Base-by-base conservation (phyloP, 2,797 vertebrate species). In the Balearica regulorum region DNA sequence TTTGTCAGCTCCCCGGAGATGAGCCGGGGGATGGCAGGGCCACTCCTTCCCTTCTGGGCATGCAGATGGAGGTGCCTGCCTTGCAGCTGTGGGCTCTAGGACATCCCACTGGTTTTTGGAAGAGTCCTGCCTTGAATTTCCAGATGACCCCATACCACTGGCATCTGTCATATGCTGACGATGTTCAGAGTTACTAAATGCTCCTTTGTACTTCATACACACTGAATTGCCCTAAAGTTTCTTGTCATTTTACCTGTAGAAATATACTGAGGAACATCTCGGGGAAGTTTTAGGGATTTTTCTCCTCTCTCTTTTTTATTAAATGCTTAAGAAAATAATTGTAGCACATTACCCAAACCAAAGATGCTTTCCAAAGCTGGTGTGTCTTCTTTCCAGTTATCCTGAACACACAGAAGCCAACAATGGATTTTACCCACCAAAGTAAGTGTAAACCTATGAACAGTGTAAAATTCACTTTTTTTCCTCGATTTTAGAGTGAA, bases 351-450 rank as follows among this genome's bases (percentile, higher is more conserved):
- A 39, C 16, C 24, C 71, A 92, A 41, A 58, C 16, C 65, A 41
- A 10, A 80, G 22, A 13, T n/a, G 21, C n/a, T 87, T 54, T 39
- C 82, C 91, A 19, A 93, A 37, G n/a, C 0, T 58, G 16, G 0
- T 57, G 10, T 83, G 49, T 95, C 58, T 93, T 66, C 76, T 92
- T 96, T 94, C 49, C 93, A 97, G 96, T 16, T 79, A 54, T 33
- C 10, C 65, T 29, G 85, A 88, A 46, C 55, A 21, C 76, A 13
- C 70, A 41, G 95, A 88, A 75, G 15, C 43, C 70, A 78, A 10
- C 18, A 83, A 85, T 25, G 91, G 65, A 29, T 72, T 95, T 76
- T 29, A 72, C n/a, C 43, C 39, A 51, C 10, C 80, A 22, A 87
- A 78, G 96, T 95, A 65, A 94, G 94, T 46, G 26, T 44, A 28